Conservation (phyloP, 2,888 invertebrate species). For the Spisula solida region DNA sequence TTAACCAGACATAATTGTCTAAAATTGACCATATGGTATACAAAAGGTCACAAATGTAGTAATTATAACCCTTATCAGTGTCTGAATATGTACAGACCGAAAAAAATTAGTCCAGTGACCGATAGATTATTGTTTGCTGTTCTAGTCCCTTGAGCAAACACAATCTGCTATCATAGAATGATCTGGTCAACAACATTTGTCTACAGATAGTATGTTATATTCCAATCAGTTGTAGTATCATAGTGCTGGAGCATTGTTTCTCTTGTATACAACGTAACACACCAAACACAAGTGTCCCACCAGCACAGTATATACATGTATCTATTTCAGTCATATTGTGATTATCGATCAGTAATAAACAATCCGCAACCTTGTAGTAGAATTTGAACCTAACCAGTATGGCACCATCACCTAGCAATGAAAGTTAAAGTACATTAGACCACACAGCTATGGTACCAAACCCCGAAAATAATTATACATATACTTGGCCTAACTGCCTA, state of each 20-base stretch:
- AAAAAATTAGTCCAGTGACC: constrained; percentile 6
- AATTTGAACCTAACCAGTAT: too few species aligned
- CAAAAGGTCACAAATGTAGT: constrained; percentile 7
- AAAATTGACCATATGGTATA: constrained; percentile 40
- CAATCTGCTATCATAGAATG: not conserved
- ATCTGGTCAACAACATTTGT: not conserved
- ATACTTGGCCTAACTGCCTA: too few species aligned
- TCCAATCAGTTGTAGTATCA: not conserved
- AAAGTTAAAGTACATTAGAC: too few species aligned
- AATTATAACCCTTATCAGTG: constrained; percentile 12
- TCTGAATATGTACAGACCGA: not conserved
- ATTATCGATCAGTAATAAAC: too few species aligned
- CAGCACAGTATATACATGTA: too few species aligned
- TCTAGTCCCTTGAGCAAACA: constrained; percentile 7
- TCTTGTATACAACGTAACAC: not conserved
- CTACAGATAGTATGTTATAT: not conserved
- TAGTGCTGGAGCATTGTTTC: not conserved
- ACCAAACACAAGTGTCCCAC: too few species aligned
- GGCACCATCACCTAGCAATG: too few species aligned
- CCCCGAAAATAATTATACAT: too few species aligned
- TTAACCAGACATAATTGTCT: constrained; percentile 36
- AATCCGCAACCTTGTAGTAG: too few species aligned
- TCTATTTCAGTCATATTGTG: too few species aligned
- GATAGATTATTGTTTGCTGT: not conserved
- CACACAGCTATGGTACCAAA: too few species aligned